Evolutionary conservation across 1,140 invertebrate species (phyloP), one percentile per base, ranked within the genome.

Genomic region (Vollenhovia emeryi): DNA sequence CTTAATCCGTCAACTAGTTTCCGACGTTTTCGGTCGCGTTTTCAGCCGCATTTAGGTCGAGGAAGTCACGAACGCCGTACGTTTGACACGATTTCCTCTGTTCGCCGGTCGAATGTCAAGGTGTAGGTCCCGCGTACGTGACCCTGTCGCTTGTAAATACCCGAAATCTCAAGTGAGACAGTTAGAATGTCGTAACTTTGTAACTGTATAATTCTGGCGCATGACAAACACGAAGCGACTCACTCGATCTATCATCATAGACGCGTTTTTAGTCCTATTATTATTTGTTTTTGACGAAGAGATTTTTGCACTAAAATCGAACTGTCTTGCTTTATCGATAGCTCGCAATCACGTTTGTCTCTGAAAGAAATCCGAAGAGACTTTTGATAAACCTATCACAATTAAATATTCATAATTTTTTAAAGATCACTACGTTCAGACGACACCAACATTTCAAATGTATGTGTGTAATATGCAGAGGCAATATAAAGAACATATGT

Each of bases 131-230:
- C 33, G 52, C 36, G 86, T 85, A 73, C 11, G 27, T 71, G 57
- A 60, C 74, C 59, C 9, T 66, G 59, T n/a, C 40, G 79, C 36
- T 62, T 84, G n/a, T 40, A 86, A 89, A 87, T 84, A 36, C 60
- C 91, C 88, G 83, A 92, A 92, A 91, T 91, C 89, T 84, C 85
- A 60, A 89, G 78, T 83, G 83, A 71, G 76, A 89, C 91, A 91
- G 90, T 92, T 92, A 92, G 86, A 78, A 79, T 66, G 36, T 66
- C 36, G 36, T 85, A 91, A 86, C 87, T 85, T 52, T 75, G 87
- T 91, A 91, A 92, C 91, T 89, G 90, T 92, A 90, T 83, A 89
- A 89, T 86, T 36, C 57, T 91, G 84, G 55, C 68, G 84, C 78
- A 90, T 69, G 27, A 43, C 55, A 13, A 24, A 40, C 24, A 21